A percentile compares a stretch with the other conserved stretches of the same genome.
phyloP scores from a whole-genome alignment of 2,113 vertebrate genomes.

The Neogobius melanostomus region DNA sequence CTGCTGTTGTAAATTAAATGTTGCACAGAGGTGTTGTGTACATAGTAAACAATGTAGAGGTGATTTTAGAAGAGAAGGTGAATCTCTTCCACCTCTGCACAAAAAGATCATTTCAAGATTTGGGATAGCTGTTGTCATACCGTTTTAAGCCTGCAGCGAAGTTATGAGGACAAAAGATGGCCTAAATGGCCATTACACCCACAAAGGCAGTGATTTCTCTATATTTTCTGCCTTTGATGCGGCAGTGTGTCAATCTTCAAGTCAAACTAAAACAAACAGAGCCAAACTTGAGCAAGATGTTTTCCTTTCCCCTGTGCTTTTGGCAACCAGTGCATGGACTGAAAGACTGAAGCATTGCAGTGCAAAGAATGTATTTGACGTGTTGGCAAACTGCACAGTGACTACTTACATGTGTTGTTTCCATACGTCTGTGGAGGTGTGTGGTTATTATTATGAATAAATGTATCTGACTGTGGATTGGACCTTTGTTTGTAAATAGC shows the following conservation, averaged over 20 bases:
- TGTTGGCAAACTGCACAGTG: slow-evolving; percentile 14
- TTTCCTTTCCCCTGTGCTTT: slow-evolving; percentile 22
- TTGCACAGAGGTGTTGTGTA: too few relatives aligned
- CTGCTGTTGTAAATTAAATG: too few relatives aligned
- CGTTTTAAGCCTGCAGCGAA: background rate
- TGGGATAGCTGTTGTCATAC: slow-evolving; percentile 4
- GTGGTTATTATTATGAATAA: background rate
- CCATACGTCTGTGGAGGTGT: slow-evolving; percentile 6
- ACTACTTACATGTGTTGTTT: slow-evolving; percentile 22
- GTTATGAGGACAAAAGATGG: slow-evolving; percentile 35
- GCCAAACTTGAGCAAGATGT: slow-evolving; percentile 1
- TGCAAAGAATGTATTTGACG: slow-evolving; percentile 25
- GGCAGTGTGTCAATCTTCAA: slow-evolving; percentile 30
- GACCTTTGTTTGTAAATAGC: slow-evolving; percentile 27
- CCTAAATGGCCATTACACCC: slow-evolving; percentile 15
- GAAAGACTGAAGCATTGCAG: slow-evolving; percentile 1
- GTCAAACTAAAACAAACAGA: slow-evolving; percentile 28
- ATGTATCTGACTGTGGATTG: slow-evolving; percentile 18
- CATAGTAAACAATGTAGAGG: too few relatives aligned
- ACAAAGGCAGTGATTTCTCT: slow-evolving; percentile 32
- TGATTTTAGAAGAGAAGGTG: background rate
- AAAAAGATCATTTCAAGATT: slow-evolving; percentile 5
- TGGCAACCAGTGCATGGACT: slow-evolving; percentile 12
- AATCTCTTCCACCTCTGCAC: background rate
- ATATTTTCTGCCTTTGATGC: background rate